phyloP scores from a whole-genome alignment of 2,113 vertebrate genomes.

The Chrysochloris asiatica region DNA sequence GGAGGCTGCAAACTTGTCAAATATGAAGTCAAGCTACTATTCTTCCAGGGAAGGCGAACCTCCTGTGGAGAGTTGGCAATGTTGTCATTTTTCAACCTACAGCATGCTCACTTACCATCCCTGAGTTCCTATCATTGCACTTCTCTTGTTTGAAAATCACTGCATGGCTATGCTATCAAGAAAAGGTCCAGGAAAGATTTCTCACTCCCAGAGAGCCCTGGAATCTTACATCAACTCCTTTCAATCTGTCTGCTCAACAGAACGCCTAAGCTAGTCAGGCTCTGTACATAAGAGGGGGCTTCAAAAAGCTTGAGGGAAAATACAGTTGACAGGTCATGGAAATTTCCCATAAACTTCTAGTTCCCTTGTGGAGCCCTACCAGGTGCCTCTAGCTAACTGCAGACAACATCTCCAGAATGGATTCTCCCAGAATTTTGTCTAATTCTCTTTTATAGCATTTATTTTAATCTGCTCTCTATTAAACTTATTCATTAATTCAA shows the following conservation, averaged over 20 bases:
- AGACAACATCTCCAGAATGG: too few species aligned
- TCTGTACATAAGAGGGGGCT: neutral
- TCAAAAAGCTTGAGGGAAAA: too few species aligned
- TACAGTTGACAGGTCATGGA: too few species aligned
- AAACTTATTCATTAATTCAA: neutral
- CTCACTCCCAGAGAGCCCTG: neutral
- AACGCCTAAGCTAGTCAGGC: neutral
- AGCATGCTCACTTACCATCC: neutral
- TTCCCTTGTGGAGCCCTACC: neutral
- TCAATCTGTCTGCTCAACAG: neutral
- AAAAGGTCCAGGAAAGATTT: neutral
- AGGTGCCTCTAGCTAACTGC: neutral
- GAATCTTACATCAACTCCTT: neutral
- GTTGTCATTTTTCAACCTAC: neutral
- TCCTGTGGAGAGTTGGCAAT: neutral
- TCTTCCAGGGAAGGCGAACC: neutral
- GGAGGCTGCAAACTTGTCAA: neutral
- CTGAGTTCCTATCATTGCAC: neutral
- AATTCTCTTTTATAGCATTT: neutral
- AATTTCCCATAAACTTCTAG: too few species aligned
- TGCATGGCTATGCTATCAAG: neutral
- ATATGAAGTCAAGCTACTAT: neutral
- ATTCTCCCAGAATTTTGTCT: neutral
- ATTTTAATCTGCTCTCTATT: neutral
- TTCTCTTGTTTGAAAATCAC: neutral